Evolutionary conservation across 2,113 vertebrate genomes (phyloP), one percentile per base, ranked within the genome.

Genomic region (Psilopsiagon aurifrons): DNA sequence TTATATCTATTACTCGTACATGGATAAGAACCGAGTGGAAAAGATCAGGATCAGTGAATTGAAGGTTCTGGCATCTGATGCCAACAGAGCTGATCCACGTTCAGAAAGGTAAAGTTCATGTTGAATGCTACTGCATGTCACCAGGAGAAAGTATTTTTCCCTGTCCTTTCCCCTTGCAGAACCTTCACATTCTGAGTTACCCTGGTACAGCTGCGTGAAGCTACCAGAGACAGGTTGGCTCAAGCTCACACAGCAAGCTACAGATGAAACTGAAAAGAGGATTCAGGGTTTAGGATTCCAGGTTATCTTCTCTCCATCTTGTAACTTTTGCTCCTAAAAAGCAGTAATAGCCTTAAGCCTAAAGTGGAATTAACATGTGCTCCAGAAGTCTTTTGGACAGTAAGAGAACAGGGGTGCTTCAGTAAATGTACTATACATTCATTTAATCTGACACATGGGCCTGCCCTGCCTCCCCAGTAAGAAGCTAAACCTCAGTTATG

Each of bases 41-140:
- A 98, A 98, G 85, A 96, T 99, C 82, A 95, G 98, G 47, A 98
- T 99, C 94, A 99, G 98, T 33, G 98, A 99, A 97, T 91, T 98
- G 96, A 98, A 96, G 77, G 98, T 98, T 90, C 98, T 97, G 8
- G 73, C n/a, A 16, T 79, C 94, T 54, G 98, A 99, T 77, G 96
- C 98, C 96, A 99, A 98, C 92, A 95, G 95, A 95, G 98, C 98
- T 7, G 98, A 99, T 83, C 98, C 94, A 12, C 57, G 14, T n/a
- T 98, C 98, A 1, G 99, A 99, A 98, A 98, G 98, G 98, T 99
- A 97, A 94, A 83, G 29, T 28, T 29, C 3, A 6, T 22, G 10
- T 35, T 74, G 49, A 74, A 68, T 49, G 54, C 22, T 73, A 11
- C 3, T 70, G 6, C 52, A 25, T 47, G 28, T 43, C 25, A 28